Conservation (phyloP, 2,888 invertebrate genomes). For the Gerris lacustris region DNA sequence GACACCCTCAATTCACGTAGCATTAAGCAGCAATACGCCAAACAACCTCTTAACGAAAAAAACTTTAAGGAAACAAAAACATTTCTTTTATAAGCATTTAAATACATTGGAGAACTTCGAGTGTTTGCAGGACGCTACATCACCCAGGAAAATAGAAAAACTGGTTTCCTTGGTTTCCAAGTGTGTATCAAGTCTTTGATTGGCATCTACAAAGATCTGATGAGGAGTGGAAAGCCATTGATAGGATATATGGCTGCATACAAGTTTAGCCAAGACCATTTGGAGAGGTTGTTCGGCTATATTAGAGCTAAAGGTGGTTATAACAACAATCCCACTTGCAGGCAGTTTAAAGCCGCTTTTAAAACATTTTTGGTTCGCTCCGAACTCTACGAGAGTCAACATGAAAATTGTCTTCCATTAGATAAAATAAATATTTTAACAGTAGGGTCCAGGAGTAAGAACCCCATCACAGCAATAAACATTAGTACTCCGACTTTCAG, state of each 20-base stretch:
- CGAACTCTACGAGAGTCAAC: background rate
- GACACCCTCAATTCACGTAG: background rate
- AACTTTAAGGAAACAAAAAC: background rate
- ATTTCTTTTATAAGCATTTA: background rate
- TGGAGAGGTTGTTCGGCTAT: slow-evolving; percentile 19
- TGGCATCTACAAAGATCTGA: background rate
- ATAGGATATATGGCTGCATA: slow-evolving; percentile 18
- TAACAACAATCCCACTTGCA: slow-evolving; percentile 15
- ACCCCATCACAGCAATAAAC: background rate
- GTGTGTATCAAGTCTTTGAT: slow-evolving; percentile 15
- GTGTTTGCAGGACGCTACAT: background rate
- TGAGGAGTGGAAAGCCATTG: no score
- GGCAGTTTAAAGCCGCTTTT: background rate
- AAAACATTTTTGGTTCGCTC: background rate
- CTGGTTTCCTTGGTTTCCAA: slow-evolving; percentile 5
- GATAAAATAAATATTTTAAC: slow-evolving; percentile 1
- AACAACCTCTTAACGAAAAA: background rate
- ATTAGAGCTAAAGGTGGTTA: slow-evolving; percentile 15
- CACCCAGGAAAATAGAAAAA: background rate
- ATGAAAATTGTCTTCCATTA: background rate
- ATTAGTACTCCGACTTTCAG: background rate
- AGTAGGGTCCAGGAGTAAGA: background rate
- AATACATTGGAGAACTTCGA: background rate
- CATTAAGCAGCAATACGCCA: background rate
- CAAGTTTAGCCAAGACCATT: slow-evolving; percentile 20